Evolutionary conservation across 2,113 vertebrate genomes (phyloP).

Genomic region (Oophaga pumilio): DNA sequence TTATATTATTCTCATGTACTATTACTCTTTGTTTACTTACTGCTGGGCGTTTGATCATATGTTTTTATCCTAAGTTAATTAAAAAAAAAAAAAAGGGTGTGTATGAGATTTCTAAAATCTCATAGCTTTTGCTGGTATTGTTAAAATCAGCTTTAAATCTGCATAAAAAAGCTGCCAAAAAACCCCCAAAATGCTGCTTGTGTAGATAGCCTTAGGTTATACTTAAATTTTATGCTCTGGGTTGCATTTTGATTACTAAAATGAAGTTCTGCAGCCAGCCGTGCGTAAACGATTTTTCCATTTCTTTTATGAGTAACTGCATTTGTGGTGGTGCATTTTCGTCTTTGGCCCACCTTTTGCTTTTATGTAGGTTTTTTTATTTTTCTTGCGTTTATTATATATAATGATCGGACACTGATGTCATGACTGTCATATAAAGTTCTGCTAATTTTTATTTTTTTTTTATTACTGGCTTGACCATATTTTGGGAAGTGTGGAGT

Average conservation of each 20-base stretch:
- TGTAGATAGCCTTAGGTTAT: neutral
- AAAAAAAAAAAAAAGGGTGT: too few relatives aligned
- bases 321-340: neutral
- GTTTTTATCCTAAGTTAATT: too few relatives aligned
- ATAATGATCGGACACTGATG: constrained; percentile 10
- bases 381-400: neutral
- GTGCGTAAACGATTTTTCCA: constrained; percentile 1
- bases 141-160: too few relatives aligned
- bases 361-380: neutral
- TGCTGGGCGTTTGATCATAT: too few relatives aligned
- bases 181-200: too few relatives aligned
- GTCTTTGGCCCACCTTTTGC: neutral
- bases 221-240: neutral
- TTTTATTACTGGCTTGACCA: constrained; percentile 1
- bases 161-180: too few relatives aligned
- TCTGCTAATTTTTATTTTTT: constrained; percentile 5
- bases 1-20: too few relatives aligned
- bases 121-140: too few relatives aligned
- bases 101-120: too few relatives aligned
- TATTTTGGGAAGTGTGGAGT: constrained; percentile 4
- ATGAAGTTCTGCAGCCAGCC: neutral
- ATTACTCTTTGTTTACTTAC: too few relatives aligned
- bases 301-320: neutral
- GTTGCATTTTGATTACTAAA: neutral
- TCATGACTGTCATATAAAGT: constrained; percentile 13